Evolutionary conservation across 2,797 vertebrate species (phyloP), one percentile per base, ranked within the genome.

Genomic region (Kryptolebias ocellatus): DNA sequence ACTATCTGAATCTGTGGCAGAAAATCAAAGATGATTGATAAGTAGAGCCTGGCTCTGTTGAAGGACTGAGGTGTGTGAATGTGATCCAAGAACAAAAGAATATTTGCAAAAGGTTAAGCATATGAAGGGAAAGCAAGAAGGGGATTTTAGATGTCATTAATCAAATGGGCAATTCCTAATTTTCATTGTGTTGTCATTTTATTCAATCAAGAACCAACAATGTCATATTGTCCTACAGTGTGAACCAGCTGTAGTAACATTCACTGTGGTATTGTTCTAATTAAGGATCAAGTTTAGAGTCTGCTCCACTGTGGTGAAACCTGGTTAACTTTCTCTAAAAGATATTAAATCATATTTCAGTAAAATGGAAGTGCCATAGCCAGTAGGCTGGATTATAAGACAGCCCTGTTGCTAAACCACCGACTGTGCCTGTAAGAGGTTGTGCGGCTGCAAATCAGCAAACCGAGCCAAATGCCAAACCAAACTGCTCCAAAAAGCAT

Each of bases 1-100:
- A 29, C 67, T 82, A 83, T 89, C 83, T 85, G 74, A 83, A 79
- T 56, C 53, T 27, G 64, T 89, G 91, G 86, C 92, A 93, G 90
- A 82, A 93, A 93, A 93, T 93, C 90, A 83, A 90, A 91, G 83
- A 80, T 83, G 87, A 93, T 91, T 84, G 84, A 93, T 93, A 89
- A 87, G 70, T 59, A 58, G 72, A 80, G 84, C 72, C 65, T 37
- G 79, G 84, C 69, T 47, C 80, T 78, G 83, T 67, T 87, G 76
- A 88, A 87, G 87, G 74, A 84, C 84, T 70, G 82, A 87, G 72
- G 87, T 87, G 89, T 88, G 76, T 15, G 81, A 91, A 75, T 86
- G 84, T 85, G 76, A 89, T 88, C 74, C 15, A 47, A 64, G 82
- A 78, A 90, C 88, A 91, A 90, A 89, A 61, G 59, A 71, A 77